Evolutionary conservation across 2,888 invertebrate species (phyloP), one percentile per base, ranked within the genome.

Genomic region (Chymomyza procnemis): DNA sequence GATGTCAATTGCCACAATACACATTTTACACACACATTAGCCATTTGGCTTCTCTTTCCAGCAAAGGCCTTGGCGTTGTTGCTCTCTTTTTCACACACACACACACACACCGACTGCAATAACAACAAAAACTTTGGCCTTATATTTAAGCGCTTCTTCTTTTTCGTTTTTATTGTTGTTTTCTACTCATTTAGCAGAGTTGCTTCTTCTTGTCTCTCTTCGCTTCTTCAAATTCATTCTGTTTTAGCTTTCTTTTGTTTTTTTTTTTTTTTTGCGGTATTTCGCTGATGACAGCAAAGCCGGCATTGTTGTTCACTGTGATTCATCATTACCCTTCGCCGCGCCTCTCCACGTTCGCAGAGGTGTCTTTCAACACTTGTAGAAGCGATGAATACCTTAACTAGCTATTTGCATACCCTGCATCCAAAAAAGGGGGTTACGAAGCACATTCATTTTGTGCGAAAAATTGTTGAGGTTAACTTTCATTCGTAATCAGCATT

Each of bases 211-310:
- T 76, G 72, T 72, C 72, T 69, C 75, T 72, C 74, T 85, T 74
- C 71, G 71, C 69, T 67, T 79, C 71, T 72, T 54, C 19, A 18
- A n/a, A 54, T 54, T 41, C 34, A 41, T 41, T 65, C 59, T 71
- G 73, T 85, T 81, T n/a, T 80, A 81, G 80, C 80, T 81, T 81
- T 81, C 80, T 85, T 81, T 71, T 77, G 83, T 71, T 80, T 80
- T 81, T 81, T 81, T 85, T 85, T 81, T 71, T 77, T 80, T 71
- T 80, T 80, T 73, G 80, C 75, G 66, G 75, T 69, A 67, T 67
- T 82, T 80, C 83, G 80, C 83, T 75, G 80, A 85, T 80, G 80
- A 82, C 85, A 85, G 82, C 77, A 73, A 73, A 61, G 73, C 80
- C 85, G 80, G 77, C 69, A 66, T 66, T 59, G 61, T 3, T 16